Conservation (phyloP, 2,113 vertebrate genomes). For the Xiphorhynchus elegans region DNA sequence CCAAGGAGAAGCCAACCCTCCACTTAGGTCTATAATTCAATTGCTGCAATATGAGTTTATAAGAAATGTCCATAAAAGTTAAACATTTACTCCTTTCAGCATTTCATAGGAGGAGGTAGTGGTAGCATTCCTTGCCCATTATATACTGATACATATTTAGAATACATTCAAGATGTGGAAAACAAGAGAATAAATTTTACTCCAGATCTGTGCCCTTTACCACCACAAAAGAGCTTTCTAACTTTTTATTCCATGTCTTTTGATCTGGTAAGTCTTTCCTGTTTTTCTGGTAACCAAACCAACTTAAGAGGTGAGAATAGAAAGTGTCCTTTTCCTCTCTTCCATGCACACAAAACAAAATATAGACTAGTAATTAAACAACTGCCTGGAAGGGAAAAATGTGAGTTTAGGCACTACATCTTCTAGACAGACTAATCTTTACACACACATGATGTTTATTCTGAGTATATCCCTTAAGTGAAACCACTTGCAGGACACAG, state of each 20-base stretch:
- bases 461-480: neutral
- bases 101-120: neutral
- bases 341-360: neutral
- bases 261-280: neutral
- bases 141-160: neutral
- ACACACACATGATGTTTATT: neutral
- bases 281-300: neutral
- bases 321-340: rapidly evolving
- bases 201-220: neutral
- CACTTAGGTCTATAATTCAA: neutral
- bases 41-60: neutral
- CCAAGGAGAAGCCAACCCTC: neutral
- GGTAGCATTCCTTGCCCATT: neutral
- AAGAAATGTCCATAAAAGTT: neutral
- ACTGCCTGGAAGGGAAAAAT: neutral
- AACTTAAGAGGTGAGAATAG: neutral
- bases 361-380: neutral
- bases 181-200: neutral
- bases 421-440: neutral
- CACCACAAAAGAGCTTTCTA: neutral
- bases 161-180: neutral
- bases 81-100: neutral
- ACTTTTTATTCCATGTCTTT: neutral
- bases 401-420: neutral
- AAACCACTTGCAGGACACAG: neutral